Percentiles rank a stretch among this genome's conserved stretches.
Evolutionary conservation across 2,797 vertebrate genomes (phyloP).

Genomic region (Cirrhinus mrigala): DNA sequence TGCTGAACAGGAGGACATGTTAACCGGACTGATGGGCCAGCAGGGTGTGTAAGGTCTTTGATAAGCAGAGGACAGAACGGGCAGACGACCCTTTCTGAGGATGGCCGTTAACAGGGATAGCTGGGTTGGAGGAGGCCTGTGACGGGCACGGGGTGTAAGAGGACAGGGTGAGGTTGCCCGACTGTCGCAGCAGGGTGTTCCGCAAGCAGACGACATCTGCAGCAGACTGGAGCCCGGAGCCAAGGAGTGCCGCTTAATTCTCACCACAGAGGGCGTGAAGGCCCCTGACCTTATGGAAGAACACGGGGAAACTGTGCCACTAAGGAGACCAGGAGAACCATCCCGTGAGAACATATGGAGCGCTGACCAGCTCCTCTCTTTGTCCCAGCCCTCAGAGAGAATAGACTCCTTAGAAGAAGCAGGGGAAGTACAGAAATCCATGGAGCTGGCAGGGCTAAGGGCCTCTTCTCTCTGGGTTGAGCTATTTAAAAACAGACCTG

Average conservation of each 20-base stretch:
- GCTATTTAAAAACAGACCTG: slow-evolving; percentile 69
- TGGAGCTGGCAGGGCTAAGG: slow-evolving; percentile 66
- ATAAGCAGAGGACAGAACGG: slow-evolving; percentile 72
- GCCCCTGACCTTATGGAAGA: slow-evolving; percentile 77
- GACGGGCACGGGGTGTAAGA: slow-evolving; percentile 71
- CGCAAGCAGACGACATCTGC: slow-evolving; percentile 76
- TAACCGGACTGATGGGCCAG: slow-evolving; percentile 77
- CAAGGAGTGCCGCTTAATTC: slow-evolving; percentile 81
- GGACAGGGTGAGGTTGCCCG: slow-evolving; percentile 71
- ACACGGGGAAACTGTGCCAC: slow-evolving; percentile 70
- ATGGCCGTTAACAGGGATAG: slow-evolving; percentile 94
- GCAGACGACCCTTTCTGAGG: slow-evolving; percentile 87
- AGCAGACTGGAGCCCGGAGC: slow-evolving; percentile 86
- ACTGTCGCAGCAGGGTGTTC: slow-evolving; percentile 81
- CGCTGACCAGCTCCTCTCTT: slow-evolving; percentile 68
- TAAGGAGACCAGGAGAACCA: slow-evolving; percentile 68
- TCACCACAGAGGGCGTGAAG: slow-evolving; percentile 83
- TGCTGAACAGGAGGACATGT: slow-evolving; percentile 75
- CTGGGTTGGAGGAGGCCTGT: slow-evolving; percentile 83
- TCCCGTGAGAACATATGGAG: slow-evolving; percentile 59
- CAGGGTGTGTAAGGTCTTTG: slow-evolving; percentile 82
- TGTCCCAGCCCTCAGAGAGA: slow-evolving; percentile 73
- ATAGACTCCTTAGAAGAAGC: slow-evolving; percentile 81
- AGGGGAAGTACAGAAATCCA: slow-evolving; percentile 71
- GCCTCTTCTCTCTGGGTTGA: slow-evolving; percentile 58